These are phyloP conservation scores for Nestor notabilis DNA, from an alignment of 2,113 vertebrate species.

Conservation along the genomic window DNA sequence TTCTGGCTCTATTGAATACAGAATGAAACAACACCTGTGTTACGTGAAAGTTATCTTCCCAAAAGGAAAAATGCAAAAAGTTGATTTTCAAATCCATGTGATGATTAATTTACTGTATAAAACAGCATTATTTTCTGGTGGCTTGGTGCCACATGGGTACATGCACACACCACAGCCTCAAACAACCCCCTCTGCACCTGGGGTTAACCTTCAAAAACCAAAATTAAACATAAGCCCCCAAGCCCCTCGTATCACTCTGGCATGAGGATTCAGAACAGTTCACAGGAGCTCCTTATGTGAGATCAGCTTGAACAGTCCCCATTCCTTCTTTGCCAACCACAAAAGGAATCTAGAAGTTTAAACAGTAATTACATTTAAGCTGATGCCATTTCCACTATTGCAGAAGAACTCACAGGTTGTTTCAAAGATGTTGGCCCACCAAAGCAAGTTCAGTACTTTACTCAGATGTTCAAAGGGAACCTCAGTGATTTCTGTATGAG, in stretches of 20 bases:
- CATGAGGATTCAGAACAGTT: background rate
- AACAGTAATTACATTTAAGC: background rate
- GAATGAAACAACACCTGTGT: background rate
- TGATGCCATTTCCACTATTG: background rate
- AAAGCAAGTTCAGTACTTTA: background rate
- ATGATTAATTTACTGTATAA: background rate
- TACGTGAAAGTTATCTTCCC: background rate
- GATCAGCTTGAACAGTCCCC: background rate
- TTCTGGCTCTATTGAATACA: background rate
- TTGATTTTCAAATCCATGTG: background rate
- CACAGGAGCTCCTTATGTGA: rapidly evolving
- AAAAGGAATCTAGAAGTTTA: background rate
- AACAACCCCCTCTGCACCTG: background rate
- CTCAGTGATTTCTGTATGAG: background rate
- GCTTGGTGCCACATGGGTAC: background rate
- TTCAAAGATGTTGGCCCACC: background rate
- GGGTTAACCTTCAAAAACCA: background rate
- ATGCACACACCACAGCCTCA: background rate
- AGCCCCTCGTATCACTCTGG: background rate
- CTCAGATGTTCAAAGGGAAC: background rate
- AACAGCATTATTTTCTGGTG: background rate
- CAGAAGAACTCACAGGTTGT: background rate
- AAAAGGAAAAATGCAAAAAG: background rate
- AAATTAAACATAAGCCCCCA: background rate
- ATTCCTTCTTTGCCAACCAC: background rate